Percentiles rank a stretch among this genome's conserved stretches.
Conservation (phyloP, 2,797 vertebrate species). For the Crotalus adamanteus region DNA sequence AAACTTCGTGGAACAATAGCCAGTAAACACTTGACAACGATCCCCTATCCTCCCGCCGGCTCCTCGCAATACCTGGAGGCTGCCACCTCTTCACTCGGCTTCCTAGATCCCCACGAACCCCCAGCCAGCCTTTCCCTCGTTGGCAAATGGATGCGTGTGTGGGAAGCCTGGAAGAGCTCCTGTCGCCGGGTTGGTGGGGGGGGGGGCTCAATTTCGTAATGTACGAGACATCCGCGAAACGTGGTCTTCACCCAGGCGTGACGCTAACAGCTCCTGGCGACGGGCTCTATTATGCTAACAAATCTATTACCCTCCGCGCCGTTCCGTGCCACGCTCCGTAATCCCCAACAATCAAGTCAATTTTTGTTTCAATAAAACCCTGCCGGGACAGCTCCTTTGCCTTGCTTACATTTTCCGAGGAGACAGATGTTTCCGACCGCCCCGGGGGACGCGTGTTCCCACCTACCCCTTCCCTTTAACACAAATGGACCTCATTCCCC, state of each 20-base stretch:
- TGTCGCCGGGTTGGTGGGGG: background rate
- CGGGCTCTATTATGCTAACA: conserved; percentile 37
- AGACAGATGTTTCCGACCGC: background rate
- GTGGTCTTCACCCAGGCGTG: conserved; percentile 27
- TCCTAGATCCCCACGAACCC: background rate
- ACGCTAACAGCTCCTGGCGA: conserved; percentile 21
- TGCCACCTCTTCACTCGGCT: background rate
- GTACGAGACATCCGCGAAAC: conserved; percentile 9
- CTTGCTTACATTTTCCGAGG: conserved; percentile 6
- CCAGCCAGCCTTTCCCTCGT: background rate
- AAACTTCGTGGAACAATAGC: background rate
- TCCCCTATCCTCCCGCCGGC: background rate
- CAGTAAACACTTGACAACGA: background rate
- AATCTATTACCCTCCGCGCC: conserved; percentile 22
- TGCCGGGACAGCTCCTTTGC: background rate
- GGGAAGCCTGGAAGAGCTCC: background rate
- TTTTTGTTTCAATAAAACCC: conserved; percentile 27
- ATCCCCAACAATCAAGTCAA: conserved; percentile 23
- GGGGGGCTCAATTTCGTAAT: conserved; percentile 3
- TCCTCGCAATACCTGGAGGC: background rate
- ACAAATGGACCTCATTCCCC: background rate
- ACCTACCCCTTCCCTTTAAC: background rate
- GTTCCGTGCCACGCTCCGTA: conserved; percentile 21
- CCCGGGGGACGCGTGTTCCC: background rate
- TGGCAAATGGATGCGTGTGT: no score